phyloP scores from a whole-genome alignment of 2,888 invertebrate genomes.

The Chrysina gloriosa region DNA sequence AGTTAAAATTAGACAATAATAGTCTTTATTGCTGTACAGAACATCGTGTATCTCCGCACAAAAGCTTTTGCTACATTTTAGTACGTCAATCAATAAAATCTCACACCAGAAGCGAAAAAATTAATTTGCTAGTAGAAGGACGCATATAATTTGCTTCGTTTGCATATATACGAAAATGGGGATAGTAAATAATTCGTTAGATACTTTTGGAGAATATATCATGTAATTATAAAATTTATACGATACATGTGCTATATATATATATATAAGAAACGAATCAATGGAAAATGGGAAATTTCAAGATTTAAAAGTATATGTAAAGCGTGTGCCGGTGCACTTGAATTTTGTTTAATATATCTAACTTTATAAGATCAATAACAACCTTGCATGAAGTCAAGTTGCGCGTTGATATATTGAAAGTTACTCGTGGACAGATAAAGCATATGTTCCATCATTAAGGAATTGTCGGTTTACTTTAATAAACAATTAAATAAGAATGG shows the following conservation, averaged over 20 bases:
- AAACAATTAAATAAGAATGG: not conserved
- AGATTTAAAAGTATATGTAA: not conserved
- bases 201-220: not conserved
- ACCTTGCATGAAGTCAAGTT: conserved; percentile 50
- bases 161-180: not conserved
- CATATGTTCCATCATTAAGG: not conserved
- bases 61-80: conserved; percentile 49
- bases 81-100: conserved; percentile 52
- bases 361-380: conserved; percentile 53
- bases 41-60: conserved; percentile 54
- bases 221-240: too few species aligned
- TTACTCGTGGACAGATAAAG: not conserved
- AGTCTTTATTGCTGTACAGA: conserved; percentile 51
- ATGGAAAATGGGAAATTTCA: not conserved
- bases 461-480: not conserved
- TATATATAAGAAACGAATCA: not conserved
- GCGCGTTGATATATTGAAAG: conserved; percentile 46
- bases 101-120: conserved; percentile 32
- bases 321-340: conserved; percentile 24
- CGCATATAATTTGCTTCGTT: conserved; percentile 1
- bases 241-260: not conserved
- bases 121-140: not conserved
- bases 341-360: conserved; percentile 47
- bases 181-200: too few species aligned
- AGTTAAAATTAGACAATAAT: conserved; percentile 41